Conservation (phyloP, 2,113 vertebrate species). For the Ivindomyrus marchei region DNA sequence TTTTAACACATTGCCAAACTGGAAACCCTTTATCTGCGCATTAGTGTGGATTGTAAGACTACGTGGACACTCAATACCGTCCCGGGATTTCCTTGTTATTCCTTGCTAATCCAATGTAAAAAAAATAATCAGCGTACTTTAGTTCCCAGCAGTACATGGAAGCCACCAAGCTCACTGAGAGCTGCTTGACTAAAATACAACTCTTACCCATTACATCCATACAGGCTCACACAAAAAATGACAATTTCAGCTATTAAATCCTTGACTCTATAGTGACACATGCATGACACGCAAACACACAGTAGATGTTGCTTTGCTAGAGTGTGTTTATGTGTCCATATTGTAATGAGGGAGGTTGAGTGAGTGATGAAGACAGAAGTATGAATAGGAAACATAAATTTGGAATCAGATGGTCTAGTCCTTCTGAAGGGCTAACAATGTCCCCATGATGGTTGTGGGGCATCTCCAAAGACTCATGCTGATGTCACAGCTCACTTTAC, state of each 20-base stretch:
- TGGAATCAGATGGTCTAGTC: neutral
- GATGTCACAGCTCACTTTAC: neutral
- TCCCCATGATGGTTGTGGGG: neutral
- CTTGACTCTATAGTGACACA: neutral
- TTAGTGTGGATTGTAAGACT: neutral
- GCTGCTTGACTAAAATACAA: neutral
- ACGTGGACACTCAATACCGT: neutral
- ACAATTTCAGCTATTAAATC: neutral
- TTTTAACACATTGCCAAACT: neutral
- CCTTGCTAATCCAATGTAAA: neutral
- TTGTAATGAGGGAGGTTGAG: neutral
- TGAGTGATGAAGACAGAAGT: neutral
- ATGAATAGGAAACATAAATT: neutral
- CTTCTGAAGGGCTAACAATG: neutral
- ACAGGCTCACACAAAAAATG: neutral
- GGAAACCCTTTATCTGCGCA: neutral
- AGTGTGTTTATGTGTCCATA: neutral
- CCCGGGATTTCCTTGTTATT: neutral
- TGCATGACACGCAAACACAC: neutral
- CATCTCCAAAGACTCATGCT: neutral
- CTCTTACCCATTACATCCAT: neutral
- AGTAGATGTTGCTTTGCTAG: neutral
- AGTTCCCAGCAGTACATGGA: neutral
- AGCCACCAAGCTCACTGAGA: neutral
- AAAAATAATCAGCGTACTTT: neutral